Evolutionary conservation across 2,888 invertebrate genomes (phyloP).

Genomic region (Cephalotes varians): DNA sequence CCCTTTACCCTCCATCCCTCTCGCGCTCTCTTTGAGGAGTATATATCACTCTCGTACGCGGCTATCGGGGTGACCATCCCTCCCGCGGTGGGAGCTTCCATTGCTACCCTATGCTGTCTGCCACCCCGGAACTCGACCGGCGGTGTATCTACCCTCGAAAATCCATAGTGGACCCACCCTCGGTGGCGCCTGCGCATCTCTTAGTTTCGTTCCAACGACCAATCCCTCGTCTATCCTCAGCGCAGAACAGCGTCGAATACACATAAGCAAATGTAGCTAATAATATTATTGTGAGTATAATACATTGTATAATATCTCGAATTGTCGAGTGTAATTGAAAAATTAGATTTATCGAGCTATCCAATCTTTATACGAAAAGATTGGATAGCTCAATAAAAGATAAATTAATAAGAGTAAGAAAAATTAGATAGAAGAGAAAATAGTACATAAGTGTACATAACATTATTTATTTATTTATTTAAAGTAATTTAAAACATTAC

Average conservation of each 20-base stretch:
- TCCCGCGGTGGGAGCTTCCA: constrained; percentile 68
- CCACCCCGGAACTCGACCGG: constrained; percentile 82
- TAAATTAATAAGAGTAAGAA: not conserved
- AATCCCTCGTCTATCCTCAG: constrained; percentile 53
- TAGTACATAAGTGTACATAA: not conserved
- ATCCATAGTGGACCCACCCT: constrained; percentile 85
- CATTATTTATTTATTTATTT: not conserved
- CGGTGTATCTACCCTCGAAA: constrained; percentile 84
- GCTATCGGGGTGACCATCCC: constrained; percentile 64
- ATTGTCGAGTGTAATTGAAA: not conserved
- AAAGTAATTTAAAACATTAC: not conserved
- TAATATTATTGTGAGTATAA: not conserved
- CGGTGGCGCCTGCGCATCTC: constrained; percentile 82
- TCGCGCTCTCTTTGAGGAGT: constrained; percentile 18
- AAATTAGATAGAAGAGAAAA: not conserved
- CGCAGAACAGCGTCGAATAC: constrained; percentile 71
- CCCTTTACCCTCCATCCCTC: constrained; percentile 16
- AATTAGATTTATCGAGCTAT: not conserved
- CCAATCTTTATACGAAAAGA: not conserved
- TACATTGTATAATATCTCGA: not conserved
- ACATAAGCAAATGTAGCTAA: constrained; percentile 49
- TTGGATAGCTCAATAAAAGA: not conserved
- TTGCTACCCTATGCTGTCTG: constrained; percentile 76
- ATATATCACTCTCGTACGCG: constrained; percentile 62
- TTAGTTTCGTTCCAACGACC: constrained; percentile 69